phyloP scores from a whole-genome alignment of 2,888 invertebrate genomes.

The Apamea epomidion region DNA sequence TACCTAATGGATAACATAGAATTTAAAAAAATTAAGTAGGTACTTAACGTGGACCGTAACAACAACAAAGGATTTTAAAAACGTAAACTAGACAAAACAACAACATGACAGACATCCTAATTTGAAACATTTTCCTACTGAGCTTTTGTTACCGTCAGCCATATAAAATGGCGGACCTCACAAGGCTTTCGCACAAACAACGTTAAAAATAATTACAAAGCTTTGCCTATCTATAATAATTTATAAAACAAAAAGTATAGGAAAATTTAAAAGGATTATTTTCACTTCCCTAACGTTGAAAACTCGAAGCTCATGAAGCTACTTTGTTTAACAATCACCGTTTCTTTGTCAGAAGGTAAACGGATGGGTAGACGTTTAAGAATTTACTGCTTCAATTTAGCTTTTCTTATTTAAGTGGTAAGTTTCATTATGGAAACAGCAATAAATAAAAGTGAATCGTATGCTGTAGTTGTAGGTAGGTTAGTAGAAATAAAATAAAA shows the following conservation, averaged over 20 bases:
- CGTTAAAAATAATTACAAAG: constrained; percentile 16
- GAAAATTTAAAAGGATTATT: neutral
- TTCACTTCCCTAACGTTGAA: neutral
- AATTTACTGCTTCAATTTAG: neutral
- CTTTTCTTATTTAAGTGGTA: neutral
- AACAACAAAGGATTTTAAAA: neutral
- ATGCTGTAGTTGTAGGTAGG: neutral
- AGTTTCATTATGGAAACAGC: neutral
- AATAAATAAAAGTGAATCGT: neutral
- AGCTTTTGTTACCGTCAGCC: constrained; percentile 8
- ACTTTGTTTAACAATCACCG: neutral
- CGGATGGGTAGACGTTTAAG: no score
- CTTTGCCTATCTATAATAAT: constrained; percentile 16
- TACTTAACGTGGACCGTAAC: neutral
- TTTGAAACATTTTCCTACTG: neutral
- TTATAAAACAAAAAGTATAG: constrained; percentile 28
- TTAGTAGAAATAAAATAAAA: neutral
- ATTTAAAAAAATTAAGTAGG: neutral
- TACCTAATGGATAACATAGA: neutral
- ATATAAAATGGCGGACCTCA: constrained; percentile 19
- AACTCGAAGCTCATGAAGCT: neutral
- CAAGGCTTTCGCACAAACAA: constrained; percentile 17
- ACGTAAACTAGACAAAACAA: neutral
- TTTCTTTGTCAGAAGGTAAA: neutral
- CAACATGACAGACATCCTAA: neutral